Evolutionary conservation across 2,888 invertebrate species (phyloP).

Genomic region (Spatulosminthurus flaviceps): DNA sequence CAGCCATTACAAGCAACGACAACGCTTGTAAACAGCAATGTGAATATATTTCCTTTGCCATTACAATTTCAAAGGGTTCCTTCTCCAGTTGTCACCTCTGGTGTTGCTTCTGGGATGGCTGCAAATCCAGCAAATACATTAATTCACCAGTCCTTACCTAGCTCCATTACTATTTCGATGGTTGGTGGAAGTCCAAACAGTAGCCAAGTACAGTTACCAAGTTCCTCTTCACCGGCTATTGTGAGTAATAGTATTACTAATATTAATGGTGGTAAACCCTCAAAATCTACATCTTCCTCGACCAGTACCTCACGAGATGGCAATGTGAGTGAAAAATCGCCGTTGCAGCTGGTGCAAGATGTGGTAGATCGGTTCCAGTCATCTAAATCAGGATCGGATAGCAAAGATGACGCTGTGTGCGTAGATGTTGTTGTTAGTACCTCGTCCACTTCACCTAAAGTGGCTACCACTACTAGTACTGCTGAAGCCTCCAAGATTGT

Average conservation of each 20-base stretch:
- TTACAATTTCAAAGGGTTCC: constrained; percentile 45
- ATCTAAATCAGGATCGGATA: constrained; percentile 30
- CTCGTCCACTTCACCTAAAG: neutral
- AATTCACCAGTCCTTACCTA: constrained; percentile 48
- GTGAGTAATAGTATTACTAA: neutral
- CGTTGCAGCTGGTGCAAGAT: constrained; percentile 61
- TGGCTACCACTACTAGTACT: neutral
- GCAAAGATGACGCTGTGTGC: constrained; percentile 42
- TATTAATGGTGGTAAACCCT: neutral
- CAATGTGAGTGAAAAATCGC: constrained; percentile 54
- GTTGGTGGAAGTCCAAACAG: constrained; percentile 20
- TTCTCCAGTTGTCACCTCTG: constrained; percentile 37
- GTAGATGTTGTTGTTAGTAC: neutral
- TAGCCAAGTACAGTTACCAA: constrained; percentile 20
- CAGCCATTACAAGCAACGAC: constrained; percentile 36
- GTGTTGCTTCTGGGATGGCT: neutral
- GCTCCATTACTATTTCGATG: constrained; percentile 51
- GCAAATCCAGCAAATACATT: constrained; percentile 36
- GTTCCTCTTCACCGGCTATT: constrained; percentile 1
- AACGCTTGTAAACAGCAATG: constrained; percentile 42
- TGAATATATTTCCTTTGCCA: constrained; percentile 48
- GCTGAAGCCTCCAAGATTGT: neutral
- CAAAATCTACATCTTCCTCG: neutral
- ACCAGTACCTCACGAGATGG: neutral
- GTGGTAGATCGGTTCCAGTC: constrained; percentile 61